These are phyloP conservation scores for Lasiurus cinereus DNA, from an alignment of 2,113 vertebrate genomes.

Conservation along the genomic window DNA sequence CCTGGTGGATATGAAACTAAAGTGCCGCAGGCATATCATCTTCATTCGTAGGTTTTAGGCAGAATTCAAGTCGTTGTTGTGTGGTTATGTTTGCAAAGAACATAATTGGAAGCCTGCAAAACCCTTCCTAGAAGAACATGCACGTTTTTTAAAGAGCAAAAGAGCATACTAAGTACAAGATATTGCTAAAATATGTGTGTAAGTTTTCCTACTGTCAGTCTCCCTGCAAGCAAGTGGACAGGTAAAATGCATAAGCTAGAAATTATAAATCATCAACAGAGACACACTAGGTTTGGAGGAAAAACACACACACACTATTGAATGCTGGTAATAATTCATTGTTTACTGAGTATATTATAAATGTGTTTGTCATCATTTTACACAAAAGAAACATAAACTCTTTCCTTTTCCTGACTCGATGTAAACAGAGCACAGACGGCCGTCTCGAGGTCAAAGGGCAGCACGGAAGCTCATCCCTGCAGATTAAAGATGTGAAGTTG, in stretches of 20 bases:
- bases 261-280: not conserved
- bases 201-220: not conserved
- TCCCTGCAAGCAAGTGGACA: not conserved
- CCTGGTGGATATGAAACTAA: not conserved
- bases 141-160: constrained; percentile 3
- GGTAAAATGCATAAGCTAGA: not conserved
- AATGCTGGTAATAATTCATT: not conserved
- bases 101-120: not conserved
- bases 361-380: constrained; percentile 59
- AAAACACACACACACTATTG: too few species aligned
- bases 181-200: not conserved
- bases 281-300: not conserved
- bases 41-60: not conserved
- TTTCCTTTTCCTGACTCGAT: constrained; percentile 80
- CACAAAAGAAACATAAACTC: constrained; percentile 63
- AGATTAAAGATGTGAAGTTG: constrained; percentile 93
- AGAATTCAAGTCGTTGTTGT: not conserved
- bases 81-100: not conserved
- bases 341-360: not conserved
- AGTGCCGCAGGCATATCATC: not conserved
- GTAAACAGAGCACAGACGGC: constrained; percentile 93
- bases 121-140: not conserved
- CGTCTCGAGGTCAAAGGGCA: constrained; percentile 95
- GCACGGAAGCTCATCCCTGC: constrained; percentile 94
- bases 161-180: not conserved